Evolutionary conservation across 2,888 invertebrate species (phyloP).

Genomic region (Silvanus unidentatus): DNA sequence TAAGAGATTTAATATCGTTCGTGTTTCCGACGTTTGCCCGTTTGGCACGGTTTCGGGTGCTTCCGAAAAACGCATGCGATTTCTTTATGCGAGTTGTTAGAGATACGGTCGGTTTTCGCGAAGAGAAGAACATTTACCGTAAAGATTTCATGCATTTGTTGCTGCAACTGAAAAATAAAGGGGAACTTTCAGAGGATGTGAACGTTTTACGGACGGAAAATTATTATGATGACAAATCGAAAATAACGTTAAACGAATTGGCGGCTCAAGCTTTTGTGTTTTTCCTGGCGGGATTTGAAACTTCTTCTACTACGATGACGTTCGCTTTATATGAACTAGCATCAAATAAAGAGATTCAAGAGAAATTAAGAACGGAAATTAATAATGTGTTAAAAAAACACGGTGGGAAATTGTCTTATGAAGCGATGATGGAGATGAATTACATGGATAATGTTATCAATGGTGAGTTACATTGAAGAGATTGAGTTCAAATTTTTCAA

Average conservation of each 20-base stretch:
- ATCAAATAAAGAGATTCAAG: conserved; percentile 18
- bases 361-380: conserved; percentile 20
- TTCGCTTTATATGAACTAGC: conserved; percentile 20
- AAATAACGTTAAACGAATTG: conserved; percentile 18
- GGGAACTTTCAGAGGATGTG: conserved; percentile 16
- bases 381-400: conserved; percentile 16
- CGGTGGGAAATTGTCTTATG: conserved; percentile 19
- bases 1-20: not conserved
- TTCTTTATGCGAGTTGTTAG: conserved; percentile 47
- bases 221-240: conserved; percentile 7
- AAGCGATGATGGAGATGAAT: conserved; percentile 19
- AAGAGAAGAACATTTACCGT: conserved; percentile 43
- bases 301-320: conserved; percentile 22
- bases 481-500: no score
- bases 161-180: conserved; percentile 46
- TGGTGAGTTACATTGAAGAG: conserved; percentile 12
- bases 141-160: conserved; percentile 54
- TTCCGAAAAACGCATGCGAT: conserved; percentile 24
- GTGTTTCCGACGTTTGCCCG: conserved; percentile 6
- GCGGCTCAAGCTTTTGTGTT: conserved; percentile 26
- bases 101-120: conserved; percentile 45
- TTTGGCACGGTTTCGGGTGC: not conserved
- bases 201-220: not conserved
- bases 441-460: conserved; percentile 20
- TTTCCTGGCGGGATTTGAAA: conserved; percentile 24